Base-by-base conservation (phyloP, 2,113 vertebrate genomes). In the Mus pahari region DNA sequence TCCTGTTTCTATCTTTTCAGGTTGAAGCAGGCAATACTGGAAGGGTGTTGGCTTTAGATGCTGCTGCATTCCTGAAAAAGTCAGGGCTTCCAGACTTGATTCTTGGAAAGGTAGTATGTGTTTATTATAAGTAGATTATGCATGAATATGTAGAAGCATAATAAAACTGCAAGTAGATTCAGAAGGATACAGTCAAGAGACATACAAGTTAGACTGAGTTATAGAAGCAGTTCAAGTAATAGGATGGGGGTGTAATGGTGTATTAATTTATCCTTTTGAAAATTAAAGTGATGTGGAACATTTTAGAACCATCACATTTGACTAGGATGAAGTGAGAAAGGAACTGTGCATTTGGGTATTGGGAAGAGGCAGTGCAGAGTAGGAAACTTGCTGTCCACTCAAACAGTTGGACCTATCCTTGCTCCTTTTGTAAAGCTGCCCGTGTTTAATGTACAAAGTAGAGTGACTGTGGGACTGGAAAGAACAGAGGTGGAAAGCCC, bases 31-130 rank as follows among this genome's bases (percentile, higher is more conserved):
- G 98, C 89, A 98, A 98, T 97, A 99, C 99, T 96, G 99, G 99
- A 97, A 98, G 98, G 90, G 99, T 99, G 50, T 98, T 98, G 94
- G 99, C 99, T 94, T 98, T 99, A 86, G 99, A 99, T 98, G 99
- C 99, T 89, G 99, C 99, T 97, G 97, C 99, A 90, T 99, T 99
- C 98, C 97, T 99, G 97, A 99, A 99, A 98, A 99, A 98, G 97
- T 99, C 99, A 62, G 99, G 99, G 22, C 98, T 99, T 97, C 99
- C 99, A 83, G 99, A 99, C 98, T 98, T 99, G 96, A 98, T 99
- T 89, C 99, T 99, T 95, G 99, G 99, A 95, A 99, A 99, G 99
- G 99, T 99, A 98, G 97, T 98, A 90, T 88, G 90, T 91, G 45
- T 55, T 92, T 64, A 81, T 73, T 93, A 22, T 94, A 79, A 87